Evolutionary conservation across 2,888 invertebrate genomes (phyloP).

Genomic region (Matsumyia berberina): DNA sequence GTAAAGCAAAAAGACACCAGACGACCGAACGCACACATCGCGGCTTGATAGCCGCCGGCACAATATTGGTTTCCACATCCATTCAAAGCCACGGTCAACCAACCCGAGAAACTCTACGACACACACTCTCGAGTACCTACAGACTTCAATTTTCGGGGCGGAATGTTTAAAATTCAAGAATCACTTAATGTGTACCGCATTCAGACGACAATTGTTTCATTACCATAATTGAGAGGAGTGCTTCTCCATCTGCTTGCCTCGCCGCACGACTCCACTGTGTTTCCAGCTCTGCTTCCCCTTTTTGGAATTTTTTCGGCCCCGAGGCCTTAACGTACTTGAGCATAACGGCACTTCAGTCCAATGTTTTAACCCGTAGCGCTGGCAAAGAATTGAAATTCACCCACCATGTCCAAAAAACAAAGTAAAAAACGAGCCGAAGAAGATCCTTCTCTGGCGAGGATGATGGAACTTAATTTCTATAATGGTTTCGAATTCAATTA

Average conservation of each 20-base stretch:
- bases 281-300: constrained; percentile 32
- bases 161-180: constrained; percentile 77
- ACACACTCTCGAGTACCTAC: constrained; percentile 46
- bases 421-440: constrained; percentile 10
- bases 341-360: constrained; percentile 69
- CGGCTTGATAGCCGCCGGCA: constrained; percentile 37
- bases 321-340: constrained; percentile 70
- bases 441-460: constrained; percentile 73
- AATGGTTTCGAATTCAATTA: constrained; percentile 76
- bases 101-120: constrained; percentile 39
- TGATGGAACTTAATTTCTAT: constrained; percentile 76
- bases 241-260: constrained; percentile 65
- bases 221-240: constrained; percentile 78
- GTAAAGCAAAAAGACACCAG: no score
- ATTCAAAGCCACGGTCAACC: constrained; percentile 18
- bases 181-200: constrained; percentile 76
- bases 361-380: constrained; percentile 67
- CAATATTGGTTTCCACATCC: constrained; percentile 25
- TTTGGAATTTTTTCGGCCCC: constrained; percentile 47
- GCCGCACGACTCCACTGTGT: constrained; percentile 6
- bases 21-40: constrained; percentile 46
- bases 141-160: constrained; percentile 51
- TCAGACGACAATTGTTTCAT: constrained; percentile 79
- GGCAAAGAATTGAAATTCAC: constrained; percentile 66
- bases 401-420: constrained; percentile 54